These are phyloP conservation scores for Caenorhabditis zanzibari DNA, from an alignment of 2,888 invertebrate genomes.

Conservation along the genomic window DNA sequence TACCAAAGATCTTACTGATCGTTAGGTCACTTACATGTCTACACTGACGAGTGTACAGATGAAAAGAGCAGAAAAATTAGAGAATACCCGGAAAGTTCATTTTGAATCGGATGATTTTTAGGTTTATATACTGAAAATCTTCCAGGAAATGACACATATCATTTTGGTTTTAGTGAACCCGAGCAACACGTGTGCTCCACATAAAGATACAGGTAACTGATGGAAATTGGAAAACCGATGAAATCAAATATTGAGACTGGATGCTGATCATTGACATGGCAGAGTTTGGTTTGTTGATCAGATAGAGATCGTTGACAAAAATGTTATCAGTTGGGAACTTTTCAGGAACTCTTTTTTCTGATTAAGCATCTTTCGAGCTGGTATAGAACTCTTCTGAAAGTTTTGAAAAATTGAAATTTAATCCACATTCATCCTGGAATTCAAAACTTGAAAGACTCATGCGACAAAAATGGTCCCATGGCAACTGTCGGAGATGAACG, in stretches of 20 bases:
- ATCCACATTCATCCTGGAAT: too few relatives aligned
- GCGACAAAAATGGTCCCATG: too few relatives aligned
- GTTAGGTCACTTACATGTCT: slow-evolving; percentile 32
- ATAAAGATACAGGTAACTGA: slow-evolving; percentile 26
- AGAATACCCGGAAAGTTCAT: neutral
- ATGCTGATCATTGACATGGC: slow-evolving; percentile 30
- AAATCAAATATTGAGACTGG: slow-evolving; percentile 12
- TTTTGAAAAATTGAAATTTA: too few relatives aligned
- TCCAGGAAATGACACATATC: slow-evolving; percentile 3
- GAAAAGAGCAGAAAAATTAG: neutral
- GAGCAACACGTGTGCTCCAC: slow-evolving; percentile 27
- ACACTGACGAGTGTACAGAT: neutral
- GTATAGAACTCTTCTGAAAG: too few relatives aligned
- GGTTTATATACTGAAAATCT: slow-evolving; percentile 15
- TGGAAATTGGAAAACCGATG: slow-evolving; percentile 1
- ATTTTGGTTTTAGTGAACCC: slow-evolving; percentile 30
- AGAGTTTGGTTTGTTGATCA: slow-evolving; percentile 35
- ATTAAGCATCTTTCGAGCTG: neutral
- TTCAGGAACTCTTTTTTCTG: neutral
- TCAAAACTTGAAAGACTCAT: too few relatives aligned
- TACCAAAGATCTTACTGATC: slow-evolving; percentile 25
- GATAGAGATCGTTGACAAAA: slow-evolving; percentile 7
- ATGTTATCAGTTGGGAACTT: neutral
- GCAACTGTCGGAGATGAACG: too few relatives aligned
- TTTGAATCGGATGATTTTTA: neutral